Conservation (phyloP, 2,797 vertebrate genomes). For the Garrulus glandarius region DNA sequence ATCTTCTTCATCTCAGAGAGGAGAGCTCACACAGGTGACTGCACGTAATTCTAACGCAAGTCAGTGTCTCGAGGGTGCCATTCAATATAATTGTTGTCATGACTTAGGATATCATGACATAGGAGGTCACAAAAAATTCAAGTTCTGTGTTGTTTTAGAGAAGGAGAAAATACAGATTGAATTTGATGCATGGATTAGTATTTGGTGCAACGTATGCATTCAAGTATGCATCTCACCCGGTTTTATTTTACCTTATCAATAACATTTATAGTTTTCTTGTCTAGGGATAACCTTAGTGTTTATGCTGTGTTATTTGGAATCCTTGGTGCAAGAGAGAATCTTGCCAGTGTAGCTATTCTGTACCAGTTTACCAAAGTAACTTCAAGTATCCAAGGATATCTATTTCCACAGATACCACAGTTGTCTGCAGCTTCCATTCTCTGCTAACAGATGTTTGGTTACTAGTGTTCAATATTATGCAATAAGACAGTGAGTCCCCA, state of each 20-base stretch:
- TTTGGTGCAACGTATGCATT: background rate
- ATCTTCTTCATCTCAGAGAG: background rate
- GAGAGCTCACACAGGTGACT: background rate
- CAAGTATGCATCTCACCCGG: background rate
- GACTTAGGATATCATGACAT: background rate
- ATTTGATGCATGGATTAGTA: background rate
- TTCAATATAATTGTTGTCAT: background rate
- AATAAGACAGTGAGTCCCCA: constrained; percentile 35
- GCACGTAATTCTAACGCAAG: background rate
- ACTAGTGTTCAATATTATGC: constrained; percentile 3
- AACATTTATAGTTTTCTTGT: background rate
- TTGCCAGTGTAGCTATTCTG: background rate
- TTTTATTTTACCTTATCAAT: background rate
- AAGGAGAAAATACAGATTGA: background rate
- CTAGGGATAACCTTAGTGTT: background rate
- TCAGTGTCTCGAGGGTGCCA: background rate
- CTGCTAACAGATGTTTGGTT: constrained; percentile 44
- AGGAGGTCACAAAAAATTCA: background rate
- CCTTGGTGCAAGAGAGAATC: background rate
- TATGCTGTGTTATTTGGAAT: background rate
- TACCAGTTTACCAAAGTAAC: background rate
- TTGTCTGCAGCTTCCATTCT: background rate
- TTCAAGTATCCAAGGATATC: background rate
- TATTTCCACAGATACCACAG: background rate
- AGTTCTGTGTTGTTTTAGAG: background rate